Conservation (phyloP, 2,888 invertebrate species). For the Tupiocoris notatus region DNA sequence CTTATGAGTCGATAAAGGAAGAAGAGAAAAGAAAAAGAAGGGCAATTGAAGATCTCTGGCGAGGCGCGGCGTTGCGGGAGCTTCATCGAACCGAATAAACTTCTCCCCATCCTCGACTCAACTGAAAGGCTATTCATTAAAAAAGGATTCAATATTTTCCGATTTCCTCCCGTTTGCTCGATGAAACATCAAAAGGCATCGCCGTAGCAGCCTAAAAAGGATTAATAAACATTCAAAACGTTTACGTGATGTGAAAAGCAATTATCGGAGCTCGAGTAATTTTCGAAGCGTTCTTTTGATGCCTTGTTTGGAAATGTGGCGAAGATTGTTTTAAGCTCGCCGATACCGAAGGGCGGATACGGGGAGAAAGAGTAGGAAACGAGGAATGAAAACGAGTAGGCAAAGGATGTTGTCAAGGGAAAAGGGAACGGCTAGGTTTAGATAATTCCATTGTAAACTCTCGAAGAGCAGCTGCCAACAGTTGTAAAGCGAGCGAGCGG, state of each 20-base stretch:
- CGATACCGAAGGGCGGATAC: not conserved
- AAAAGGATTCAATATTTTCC: conserved; percentile 10
- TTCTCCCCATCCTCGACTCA: conserved; percentile 4
- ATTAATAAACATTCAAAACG: conserved; percentile 14
- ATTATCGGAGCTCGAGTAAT: conserved; percentile 18
- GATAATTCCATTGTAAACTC: not conserved
- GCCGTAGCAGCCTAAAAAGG: conserved; percentile 7
- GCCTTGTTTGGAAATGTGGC: not conserved
- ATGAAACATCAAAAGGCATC: conserved; percentile 5
- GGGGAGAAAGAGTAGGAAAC: not conserved
- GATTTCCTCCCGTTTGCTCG: conserved; percentile 11
- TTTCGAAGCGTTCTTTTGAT: not conserved
- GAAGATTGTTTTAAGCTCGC: not conserved
- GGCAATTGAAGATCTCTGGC: not conserved
- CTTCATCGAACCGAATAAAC: conserved; percentile 7
- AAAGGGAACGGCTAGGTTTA: not conserved
- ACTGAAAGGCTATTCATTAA: conserved; percentile 11
- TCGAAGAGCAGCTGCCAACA: not conserved
- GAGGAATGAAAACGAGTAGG: not conserved
- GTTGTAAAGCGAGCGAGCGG: not conserved
- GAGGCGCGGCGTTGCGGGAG: not conserved
- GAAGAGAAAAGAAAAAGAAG: conserved; percentile 7
- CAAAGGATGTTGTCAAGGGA: no score
- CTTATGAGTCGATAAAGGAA: not conserved
- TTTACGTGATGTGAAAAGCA: conserved; percentile 10